These are phyloP conservation scores for Delphinapterus leucas DNA, from an alignment of 2,113 vertebrate species.

Conservation along the genomic window DNA sequence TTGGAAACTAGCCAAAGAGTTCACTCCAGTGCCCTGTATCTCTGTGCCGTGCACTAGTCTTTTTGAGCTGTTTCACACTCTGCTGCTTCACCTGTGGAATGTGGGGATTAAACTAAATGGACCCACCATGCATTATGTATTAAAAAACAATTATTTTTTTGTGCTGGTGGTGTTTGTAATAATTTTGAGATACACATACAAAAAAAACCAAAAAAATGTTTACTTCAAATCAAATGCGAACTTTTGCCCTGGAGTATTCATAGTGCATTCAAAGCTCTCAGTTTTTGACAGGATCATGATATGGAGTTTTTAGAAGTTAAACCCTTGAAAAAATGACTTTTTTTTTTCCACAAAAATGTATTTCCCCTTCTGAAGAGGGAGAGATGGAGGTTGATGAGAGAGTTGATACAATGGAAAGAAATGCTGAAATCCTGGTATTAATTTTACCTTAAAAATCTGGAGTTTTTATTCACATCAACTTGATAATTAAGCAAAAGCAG, in stretches of 20 bases:
- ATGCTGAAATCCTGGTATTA: slow-evolving; percentile 26
- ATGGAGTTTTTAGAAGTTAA: slow-evolving; percentile 51
- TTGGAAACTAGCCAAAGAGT: neutral
- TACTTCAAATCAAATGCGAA: neutral
- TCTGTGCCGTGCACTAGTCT: neutral
- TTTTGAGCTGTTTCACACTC: neutral
- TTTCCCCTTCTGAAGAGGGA: slow-evolving; percentile 17
- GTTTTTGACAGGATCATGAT: slow-evolving; percentile 68
- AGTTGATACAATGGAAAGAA: slow-evolving; percentile 42
- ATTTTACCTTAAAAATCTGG: slow-evolving; percentile 62
- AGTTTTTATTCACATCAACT: slow-evolving; percentile 71
- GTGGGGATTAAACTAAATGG: neutral
- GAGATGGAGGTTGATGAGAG: slow-evolving; percentile 3
- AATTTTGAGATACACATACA: neutral
- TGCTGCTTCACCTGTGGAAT: neutral
- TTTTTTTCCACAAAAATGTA: neutral
- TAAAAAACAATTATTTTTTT: neutral
- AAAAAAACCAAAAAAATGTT: neutral
- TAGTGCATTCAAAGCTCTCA: slow-evolving; percentile 54
- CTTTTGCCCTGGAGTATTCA: neutral
- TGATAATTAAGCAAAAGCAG: slow-evolving; percentile 57
- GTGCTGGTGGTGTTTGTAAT: neutral
- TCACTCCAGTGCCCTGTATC: too few relatives aligned
- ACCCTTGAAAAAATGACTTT: slow-evolving; percentile 3
- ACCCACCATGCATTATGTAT: neutral